Percentiles rank a stretch among this genome's conserved stretches.
Conservation (phyloP, 2,113 vertebrate genomes). For the Ardeotis arabs region DNA sequence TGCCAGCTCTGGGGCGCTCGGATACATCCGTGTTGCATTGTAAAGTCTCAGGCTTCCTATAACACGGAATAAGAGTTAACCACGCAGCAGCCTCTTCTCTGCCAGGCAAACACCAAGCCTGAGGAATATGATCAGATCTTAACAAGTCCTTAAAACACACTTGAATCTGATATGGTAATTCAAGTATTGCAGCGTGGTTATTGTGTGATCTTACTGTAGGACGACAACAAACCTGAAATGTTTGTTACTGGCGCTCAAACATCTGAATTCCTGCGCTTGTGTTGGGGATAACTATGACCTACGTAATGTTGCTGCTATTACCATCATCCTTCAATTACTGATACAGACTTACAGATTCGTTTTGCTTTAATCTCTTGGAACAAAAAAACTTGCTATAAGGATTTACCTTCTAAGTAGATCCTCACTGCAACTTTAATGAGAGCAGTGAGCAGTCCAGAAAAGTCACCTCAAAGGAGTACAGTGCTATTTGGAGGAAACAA, state of each 20-base stretch:
- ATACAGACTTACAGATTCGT: not conserved
- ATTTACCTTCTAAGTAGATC: not conserved
- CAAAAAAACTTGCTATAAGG: not conserved
- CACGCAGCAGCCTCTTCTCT: not conserved
- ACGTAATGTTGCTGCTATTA: not conserved
- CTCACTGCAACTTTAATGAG: not conserved
- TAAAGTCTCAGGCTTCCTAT: not conserved
- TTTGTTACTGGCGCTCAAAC: not conserved
- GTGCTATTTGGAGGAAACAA: not conserved
- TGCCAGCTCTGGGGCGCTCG: not conserved
- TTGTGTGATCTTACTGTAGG: not conserved
- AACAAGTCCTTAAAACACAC: not conserved
- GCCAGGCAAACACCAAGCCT: not conserved
- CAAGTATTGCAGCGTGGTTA: not conserved
- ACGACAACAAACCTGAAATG: not conserved
- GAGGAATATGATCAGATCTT: not conserved
- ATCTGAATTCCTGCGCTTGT: not conserved
- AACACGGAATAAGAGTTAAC: not conserved
- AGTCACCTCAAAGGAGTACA: not conserved
- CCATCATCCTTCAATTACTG: not conserved
- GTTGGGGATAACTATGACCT: not conserved
- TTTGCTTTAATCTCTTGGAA: not conserved
- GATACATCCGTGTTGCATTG: not conserved
- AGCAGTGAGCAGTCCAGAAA: not conserved
- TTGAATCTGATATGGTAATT: not conserved